Evolutionary conservation across 2,888 invertebrate species (phyloP).

Genomic region (Drosophila anomelani): DNA sequence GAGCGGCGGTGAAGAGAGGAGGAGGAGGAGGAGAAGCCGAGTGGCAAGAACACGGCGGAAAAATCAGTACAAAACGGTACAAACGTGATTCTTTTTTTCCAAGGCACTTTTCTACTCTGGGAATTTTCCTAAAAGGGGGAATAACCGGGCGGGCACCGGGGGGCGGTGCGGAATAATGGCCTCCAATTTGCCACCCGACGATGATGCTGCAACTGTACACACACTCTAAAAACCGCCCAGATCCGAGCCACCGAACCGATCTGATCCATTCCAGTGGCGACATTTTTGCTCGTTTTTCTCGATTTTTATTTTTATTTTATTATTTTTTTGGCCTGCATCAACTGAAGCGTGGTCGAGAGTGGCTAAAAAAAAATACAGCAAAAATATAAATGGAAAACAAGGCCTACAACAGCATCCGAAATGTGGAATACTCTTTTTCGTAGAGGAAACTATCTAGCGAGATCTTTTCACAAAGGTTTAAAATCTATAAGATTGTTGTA

Average conservation of each 20-base stretch:
- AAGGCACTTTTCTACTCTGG: constrained; percentile 32
- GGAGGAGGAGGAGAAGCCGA: constrained; percentile 20
- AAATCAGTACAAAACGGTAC: constrained; percentile 80
- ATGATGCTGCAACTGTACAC: constrained; percentile 73
- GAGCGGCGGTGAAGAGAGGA: constrained; percentile 17
- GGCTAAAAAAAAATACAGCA: constrained; percentile 24
- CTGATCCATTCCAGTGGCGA: constrained; percentile 44
- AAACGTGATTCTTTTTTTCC: constrained; percentile 74
- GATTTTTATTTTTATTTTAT: constrained; percentile 8
- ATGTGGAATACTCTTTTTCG: background rate
- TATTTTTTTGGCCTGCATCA: constrained; percentile 42
- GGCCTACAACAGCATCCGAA: constrained; percentile 5
- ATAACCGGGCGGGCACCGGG: constrained; percentile 6
- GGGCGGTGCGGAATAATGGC: constrained; percentile 34
- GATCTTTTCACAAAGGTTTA: background rate
- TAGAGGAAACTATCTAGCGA: too few relatives aligned
- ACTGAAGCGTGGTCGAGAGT: constrained; percentile 71
- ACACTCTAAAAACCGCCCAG: constrained; percentile 12
- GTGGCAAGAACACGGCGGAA: constrained; percentile 38
- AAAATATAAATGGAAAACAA: constrained; percentile 11
- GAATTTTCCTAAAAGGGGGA: constrained; percentile 38
- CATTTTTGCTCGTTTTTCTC: constrained; percentile 22
- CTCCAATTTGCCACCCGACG: constrained; percentile 58
- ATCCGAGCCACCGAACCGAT: constrained; percentile 4
- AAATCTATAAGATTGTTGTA: too few relatives aligned